Percentiles rank a stretch among this genome's conserved stretches.
Conservation (phyloP, 92 coral and sea anemone species). For the Palythoa grandiflora region DNA sequence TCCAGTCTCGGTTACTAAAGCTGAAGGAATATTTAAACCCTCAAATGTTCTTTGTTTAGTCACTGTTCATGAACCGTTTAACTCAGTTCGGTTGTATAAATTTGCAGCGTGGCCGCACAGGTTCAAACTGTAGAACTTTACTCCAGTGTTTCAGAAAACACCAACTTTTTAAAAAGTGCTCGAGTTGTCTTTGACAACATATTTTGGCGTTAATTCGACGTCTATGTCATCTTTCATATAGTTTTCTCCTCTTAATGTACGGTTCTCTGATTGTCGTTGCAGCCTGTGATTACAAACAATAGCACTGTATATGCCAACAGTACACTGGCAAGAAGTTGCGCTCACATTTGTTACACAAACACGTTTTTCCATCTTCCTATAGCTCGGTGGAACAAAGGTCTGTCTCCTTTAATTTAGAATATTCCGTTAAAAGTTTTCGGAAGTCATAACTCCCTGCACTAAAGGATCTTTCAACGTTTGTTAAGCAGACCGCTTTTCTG, state of each 20-base stretch:
- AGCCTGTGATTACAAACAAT: too few relatives aligned
- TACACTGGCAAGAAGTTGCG: not conserved
- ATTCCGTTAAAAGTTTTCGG: not conserved
- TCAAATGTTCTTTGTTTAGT: constrained; percentile 24
- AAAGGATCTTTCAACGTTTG: constrained; percentile 29
- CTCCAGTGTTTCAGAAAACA: not conserved
- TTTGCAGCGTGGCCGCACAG: too few relatives aligned
- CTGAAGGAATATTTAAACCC: not conserved
- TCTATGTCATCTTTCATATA: too few relatives aligned
- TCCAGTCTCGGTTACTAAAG: not conserved
- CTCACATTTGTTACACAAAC: not conserved
- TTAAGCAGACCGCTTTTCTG: not conserved
- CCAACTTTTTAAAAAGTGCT: not conserved
- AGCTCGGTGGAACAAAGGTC: constrained; percentile 48
- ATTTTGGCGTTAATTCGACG: too few relatives aligned
- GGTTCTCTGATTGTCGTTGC: not conserved
- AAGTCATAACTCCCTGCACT: constrained; percentile 26
- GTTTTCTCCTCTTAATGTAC: too few relatives aligned
- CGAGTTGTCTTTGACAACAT: not conserved
- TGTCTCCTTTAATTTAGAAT: constrained; percentile 23
- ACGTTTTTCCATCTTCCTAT: not conserved
- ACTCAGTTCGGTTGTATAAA: not conserved
- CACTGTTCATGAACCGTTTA: not conserved
- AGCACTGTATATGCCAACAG: not conserved
- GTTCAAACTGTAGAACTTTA: not conserved